Evolutionary conservation across 2,888 invertebrate species (phyloP).

Genomic region (Deilephila elpenor): DNA sequence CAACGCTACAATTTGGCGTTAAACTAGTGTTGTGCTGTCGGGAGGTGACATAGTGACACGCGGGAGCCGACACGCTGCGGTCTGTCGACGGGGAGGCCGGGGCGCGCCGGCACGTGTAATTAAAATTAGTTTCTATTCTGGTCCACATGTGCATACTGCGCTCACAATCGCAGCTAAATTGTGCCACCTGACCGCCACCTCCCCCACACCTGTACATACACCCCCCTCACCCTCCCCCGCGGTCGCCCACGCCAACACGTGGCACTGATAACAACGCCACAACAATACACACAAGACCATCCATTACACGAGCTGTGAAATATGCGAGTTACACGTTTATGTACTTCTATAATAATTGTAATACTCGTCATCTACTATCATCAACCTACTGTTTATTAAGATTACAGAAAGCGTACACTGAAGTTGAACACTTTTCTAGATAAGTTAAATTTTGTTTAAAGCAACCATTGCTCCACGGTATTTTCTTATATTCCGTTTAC

Average conservation of each 20-base stretch:
- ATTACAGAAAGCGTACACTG: too few relatives aligned
- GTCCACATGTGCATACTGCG: constrained; percentile 29
- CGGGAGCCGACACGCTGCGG: not conserved
- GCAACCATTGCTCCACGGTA: too few relatives aligned
- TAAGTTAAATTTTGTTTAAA: too few relatives aligned
- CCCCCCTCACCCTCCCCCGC: not conserved
- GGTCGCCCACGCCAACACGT: not conserved
- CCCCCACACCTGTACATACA: not conserved
- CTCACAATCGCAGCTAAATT: constrained; percentile 33
- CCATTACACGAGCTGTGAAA: too few relatives aligned
- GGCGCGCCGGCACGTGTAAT: constrained; percentile 42
- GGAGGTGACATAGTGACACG: not conserved
- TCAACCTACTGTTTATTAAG: too few relatives aligned
- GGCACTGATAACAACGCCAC: constrained; percentile 34
- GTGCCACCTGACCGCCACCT: constrained; percentile 27
- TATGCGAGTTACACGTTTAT: too few relatives aligned
- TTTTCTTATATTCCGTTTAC: too few relatives aligned
- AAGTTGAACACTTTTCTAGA: too few relatives aligned
- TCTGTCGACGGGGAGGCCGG: not conserved
- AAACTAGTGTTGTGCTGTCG: not conserved
- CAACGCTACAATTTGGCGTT: too few relatives aligned
- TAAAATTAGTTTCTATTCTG: constrained; percentile 60
- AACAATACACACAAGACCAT: too few relatives aligned
- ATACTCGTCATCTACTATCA: too few relatives aligned
- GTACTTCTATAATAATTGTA: too few relatives aligned